Evolutionary conservation across 2,113 vertebrate genomes (phyloP).

Genomic region (Thamnophis sirtalis): DNA sequence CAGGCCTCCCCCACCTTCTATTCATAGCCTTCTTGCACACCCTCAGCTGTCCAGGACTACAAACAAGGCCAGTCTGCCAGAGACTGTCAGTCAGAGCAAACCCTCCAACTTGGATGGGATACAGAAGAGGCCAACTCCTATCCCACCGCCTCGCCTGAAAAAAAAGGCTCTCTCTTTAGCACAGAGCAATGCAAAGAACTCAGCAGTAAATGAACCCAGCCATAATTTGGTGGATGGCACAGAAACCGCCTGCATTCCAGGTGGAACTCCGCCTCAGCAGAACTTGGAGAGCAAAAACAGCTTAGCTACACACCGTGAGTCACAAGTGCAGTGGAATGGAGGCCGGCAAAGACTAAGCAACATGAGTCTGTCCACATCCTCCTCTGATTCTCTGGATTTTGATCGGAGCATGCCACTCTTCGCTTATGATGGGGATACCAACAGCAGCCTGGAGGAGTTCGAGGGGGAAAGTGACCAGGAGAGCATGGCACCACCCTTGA

Average conservation of each 20-base stretch:
- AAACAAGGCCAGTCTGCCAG: conserved; percentile 76
- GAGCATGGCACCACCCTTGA: conserved; percentile 79
- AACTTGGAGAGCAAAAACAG: conserved; percentile 50
- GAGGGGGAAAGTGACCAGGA: conserved; percentile 87
- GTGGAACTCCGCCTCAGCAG: conserved; percentile 58
- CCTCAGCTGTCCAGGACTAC: conserved; percentile 68
- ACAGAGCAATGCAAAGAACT: conserved; percentile 52
- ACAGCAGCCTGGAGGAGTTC: conserved; percentile 86
- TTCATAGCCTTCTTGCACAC: conserved; percentile 70
- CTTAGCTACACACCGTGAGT: conserved; percentile 50
- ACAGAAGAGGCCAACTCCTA: conserved; percentile 66
- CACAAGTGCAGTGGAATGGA: conserved; percentile 62
- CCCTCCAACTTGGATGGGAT: conserved; percentile 62
- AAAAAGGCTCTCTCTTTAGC: conserved; percentile 70
- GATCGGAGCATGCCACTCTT: conserved; percentile 78
- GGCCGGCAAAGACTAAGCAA: conserved; percentile 83
- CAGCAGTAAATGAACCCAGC: background rate
- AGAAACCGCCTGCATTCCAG: conserved; percentile 65
- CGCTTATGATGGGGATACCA: conserved; percentile 74
- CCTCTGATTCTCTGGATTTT: conserved; percentile 87
- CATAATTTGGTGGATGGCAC: conserved; percentile 37
- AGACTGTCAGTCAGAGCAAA: conserved; percentile 66
- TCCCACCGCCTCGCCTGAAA: conserved; percentile 76
- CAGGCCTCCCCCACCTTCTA: conserved; percentile 76
- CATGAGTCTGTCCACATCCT: conserved; percentile 93